Evolutionary conservation across 2,888 invertebrate genomes (phyloP), one percentile per base, ranked within the genome.

Genomic region (Zhuqinia jingwanae): DNA sequence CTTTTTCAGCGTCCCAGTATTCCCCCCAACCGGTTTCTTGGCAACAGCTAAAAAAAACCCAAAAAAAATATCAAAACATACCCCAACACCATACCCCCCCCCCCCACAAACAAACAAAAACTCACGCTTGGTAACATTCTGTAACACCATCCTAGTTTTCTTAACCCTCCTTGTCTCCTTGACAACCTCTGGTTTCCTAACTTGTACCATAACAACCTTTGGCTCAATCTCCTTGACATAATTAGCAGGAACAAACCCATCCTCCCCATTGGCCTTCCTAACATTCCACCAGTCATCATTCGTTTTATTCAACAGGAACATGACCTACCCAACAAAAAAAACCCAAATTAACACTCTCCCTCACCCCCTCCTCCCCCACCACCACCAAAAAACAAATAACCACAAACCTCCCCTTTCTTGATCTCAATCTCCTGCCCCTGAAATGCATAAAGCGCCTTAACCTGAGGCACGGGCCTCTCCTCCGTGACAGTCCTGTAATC

Each of bases 221-320:
- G 98, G 97, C 90, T 98, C 98, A 68, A 97, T 95, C 93, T 98
- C 98, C 45, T 96, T 95, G 15, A 99, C 97, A 92, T 99, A 99
- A 93, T 98, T 98, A 0, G 98, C 98, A 0, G 99, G 99, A 2
- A 99, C 98, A 93, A 98, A 99, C 0, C 99, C 99, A 91, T 99
- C 99, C 0, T 95, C 95, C 0, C 98, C 96, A 92, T 97, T 97
- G 0, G 95, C 95, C 92, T 97, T 97, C 15, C 98, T 94, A n/a
- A 99, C 97, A 91, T 97, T 97, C 99, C 99, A 99, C 99, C 99
- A 99, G 92, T 99, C 99, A 0, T 96, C 95, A 93, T 99, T 99
- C 8, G 97, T 98, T 93, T 98, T 98, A 92, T 96, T 97, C 89
- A 99, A 94, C 0, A 99, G 94, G 92, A 97, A 96, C 96, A 99